Conservation (phyloP, 23 tunicate genomes). For the Halocynthia aurantium region DNA sequence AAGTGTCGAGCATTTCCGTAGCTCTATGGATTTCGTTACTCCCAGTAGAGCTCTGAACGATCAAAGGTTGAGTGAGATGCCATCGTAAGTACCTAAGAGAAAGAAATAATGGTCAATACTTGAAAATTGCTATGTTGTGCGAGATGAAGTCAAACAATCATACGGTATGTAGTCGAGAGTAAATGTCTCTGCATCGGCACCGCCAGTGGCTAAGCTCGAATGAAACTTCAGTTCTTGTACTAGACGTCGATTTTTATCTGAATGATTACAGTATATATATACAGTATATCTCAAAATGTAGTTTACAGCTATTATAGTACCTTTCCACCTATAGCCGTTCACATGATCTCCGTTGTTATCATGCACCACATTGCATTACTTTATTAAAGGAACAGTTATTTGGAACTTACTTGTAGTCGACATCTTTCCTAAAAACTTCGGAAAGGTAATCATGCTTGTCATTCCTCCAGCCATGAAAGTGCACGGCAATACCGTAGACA, state of each 20-base stretch:
- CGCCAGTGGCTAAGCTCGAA: constrained; percentile 63
- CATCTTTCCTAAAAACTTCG: constrained; percentile 85
- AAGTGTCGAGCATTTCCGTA: constrained; percentile 46
- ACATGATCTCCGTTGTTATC: too few species aligned
- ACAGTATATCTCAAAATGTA: background rate
- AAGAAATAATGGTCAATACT: too few species aligned
- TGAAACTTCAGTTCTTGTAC: constrained; percentile 82
- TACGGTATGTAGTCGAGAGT: constrained; percentile 76
- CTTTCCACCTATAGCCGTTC: too few species aligned
- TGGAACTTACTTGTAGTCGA: constrained; percentile 62
- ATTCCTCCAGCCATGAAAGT: constrained; percentile 58
- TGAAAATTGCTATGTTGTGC: too few species aligned
- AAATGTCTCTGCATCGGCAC: constrained; percentile 48
- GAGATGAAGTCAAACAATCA: constrained; percentile 3
- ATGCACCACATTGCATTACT: background rate
- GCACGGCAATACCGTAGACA: constrained; percentile 84
- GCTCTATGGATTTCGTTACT: constrained; percentile 36
- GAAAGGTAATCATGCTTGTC: constrained; percentile 82
- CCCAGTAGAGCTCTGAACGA: constrained; percentile 45
- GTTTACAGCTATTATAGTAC: background rate
- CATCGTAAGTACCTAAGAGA: constrained; percentile 50
- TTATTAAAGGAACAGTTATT: constrained; percentile 7
- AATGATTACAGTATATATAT: background rate
- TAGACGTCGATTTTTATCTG: constrained; percentile 60
- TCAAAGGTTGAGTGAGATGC: constrained; percentile 62